Evolutionary conservation across 2,888 invertebrate genomes (phyloP).

Genomic region (Ochropleura leucogaster): DNA sequence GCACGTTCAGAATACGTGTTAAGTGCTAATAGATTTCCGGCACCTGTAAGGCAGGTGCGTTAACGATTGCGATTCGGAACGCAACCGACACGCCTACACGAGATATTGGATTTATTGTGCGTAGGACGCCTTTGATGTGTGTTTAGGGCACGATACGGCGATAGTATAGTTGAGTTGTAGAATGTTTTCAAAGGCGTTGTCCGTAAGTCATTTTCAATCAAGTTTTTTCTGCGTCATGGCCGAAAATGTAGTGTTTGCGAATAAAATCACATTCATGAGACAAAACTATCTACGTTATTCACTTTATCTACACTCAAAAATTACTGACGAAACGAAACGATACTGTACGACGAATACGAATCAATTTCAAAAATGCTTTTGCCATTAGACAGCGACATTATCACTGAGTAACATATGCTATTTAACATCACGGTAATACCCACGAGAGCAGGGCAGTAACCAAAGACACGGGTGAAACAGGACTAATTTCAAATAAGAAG

Average conservation of each 20-base stretch:
- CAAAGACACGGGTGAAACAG: too few species aligned
- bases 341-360: too few species aligned
- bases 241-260: neutral
- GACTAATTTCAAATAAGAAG: neutral
- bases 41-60: conserved; percentile 86
- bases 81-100: conserved; percentile 69
- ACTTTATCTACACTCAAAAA: too few species aligned
- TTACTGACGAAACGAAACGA: too few species aligned
- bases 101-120: conserved; percentile 71
- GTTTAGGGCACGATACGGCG: conserved; percentile 19
- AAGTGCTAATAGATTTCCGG: conserved; percentile 83
- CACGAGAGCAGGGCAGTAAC: too few species aligned
- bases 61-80: conserved; percentile 72
- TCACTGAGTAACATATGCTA: too few species aligned
- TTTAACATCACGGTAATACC: too few species aligned
- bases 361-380: too few species aligned
- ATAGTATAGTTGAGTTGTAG: neutral
- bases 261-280: neutral
- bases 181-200: conserved; percentile 20
- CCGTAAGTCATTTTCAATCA: neutral
- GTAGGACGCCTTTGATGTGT: conserved; percentile 47
- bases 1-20: conserved; percentile 68
- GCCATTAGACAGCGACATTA: too few species aligned
- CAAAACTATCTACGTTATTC: neutral
- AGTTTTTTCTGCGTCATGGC: neutral